These are phyloP conservation scores for Xestia sexstrigata DNA, from an alignment of 2,888 invertebrate genomes.

Conservation along the genomic window DNA sequence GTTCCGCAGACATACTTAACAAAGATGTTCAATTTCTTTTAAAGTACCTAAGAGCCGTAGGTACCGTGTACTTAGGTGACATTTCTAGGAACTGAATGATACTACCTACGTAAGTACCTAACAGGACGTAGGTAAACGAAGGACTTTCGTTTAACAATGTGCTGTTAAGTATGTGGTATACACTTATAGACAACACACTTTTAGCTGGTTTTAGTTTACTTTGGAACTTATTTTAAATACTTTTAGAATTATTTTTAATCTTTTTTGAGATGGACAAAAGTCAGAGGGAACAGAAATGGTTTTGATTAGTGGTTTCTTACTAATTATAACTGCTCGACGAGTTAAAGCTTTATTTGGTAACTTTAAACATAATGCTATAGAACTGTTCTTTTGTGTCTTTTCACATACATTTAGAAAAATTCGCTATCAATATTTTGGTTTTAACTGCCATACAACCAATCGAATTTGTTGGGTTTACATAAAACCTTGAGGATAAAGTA, in stretches of 20 bases:
- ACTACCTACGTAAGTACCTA: neutral
- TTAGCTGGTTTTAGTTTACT: neutral
- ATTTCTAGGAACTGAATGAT: neutral
- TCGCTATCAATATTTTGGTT: neutral
- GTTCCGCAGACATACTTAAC: neutral
- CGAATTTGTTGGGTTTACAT: neutral
- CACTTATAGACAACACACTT: neutral
- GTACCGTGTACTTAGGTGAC: neutral
- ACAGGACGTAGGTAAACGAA: too few species aligned
- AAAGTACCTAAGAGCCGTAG: neutral
- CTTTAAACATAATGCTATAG: neutral
- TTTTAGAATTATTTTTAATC: neutral
- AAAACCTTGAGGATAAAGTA: conserved; percentile 6
- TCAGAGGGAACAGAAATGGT: neutral
- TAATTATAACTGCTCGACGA: neutral
- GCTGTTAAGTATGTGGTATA: too few species aligned
- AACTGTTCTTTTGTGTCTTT: neutral
- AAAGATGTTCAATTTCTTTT: neutral
- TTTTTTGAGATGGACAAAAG: neutral
- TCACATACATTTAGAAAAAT: neutral
- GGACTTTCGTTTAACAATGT: neutral
- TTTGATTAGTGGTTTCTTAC: neutral
- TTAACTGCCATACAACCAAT: neutral
- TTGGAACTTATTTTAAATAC: neutral
- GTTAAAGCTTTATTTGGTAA: neutral